Evolutionary conservation across 2,797 vertebrate genomes (phyloP).

Genomic region (Dipus sagitta): DNA sequence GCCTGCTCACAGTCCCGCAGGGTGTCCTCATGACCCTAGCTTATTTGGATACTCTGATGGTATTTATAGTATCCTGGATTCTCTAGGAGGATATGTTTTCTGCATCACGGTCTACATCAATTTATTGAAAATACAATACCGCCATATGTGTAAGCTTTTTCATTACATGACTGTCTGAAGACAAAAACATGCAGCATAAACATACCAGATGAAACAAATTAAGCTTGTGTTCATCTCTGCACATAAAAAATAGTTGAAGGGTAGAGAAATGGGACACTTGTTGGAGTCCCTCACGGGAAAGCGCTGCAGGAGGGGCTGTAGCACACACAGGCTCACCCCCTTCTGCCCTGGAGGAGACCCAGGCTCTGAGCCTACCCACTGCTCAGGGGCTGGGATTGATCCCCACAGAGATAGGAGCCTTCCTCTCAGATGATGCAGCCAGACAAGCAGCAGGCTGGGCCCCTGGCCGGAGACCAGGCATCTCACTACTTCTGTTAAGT

Average conservation of each 20-base stretch:
- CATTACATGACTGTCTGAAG: conserved; percentile 47
- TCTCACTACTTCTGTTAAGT: conserved; percentile 87
- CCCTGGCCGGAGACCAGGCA: neutral
- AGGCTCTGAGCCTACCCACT: neutral
- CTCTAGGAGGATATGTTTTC: conserved; percentile 53
- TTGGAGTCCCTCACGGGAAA: neutral
- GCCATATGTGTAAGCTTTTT: conserved; percentile 41
- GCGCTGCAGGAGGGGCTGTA: neutral
- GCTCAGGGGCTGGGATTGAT: neutral
- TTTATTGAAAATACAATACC: conserved; percentile 61
- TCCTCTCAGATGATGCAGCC: neutral
- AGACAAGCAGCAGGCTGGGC: neutral
- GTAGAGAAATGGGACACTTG: conserved; percentile 11
- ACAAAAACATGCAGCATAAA: conserved; percentile 33
- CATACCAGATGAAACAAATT: conserved; percentile 48
- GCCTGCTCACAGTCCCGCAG: neutral
- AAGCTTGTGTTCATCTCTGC: conserved; percentile 25
- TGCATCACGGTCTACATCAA: conserved; percentile 62
- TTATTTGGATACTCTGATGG: neutral
- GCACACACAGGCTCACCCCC: neutral
- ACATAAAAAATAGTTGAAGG: conserved; percentile 1
- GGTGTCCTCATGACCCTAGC: neutral
- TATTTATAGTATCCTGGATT: conserved; percentile 49
- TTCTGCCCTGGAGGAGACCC: neutral
- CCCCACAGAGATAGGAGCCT: neutral